A percentile compares a stretch with the other conserved stretches of the same genome.
These are phyloP conservation scores for Helicorthomorpha holstii DNA, from an alignment of 1,140 invertebrate species.

Conservation along the genomic window DNA sequence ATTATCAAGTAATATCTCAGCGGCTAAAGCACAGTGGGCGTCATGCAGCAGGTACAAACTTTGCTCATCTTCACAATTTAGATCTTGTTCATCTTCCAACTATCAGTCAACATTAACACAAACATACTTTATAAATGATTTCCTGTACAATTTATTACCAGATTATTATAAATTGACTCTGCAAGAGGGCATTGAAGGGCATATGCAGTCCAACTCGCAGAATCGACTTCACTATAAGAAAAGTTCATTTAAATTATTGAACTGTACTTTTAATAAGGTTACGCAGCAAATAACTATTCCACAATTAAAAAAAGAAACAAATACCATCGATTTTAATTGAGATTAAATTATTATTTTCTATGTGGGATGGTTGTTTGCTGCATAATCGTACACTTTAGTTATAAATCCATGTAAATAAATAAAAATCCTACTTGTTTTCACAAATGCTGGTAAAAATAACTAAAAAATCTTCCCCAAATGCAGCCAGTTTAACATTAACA, in stretches of 20 bases:
- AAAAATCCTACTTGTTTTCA: no score
- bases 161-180: constrained; percentile 10
- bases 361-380: constrained; percentile 32
- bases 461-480: constrained; percentile 40
- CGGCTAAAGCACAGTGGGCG: constrained; percentile 28
- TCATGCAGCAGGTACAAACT: constrained; percentile 42
- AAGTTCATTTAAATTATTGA: no score
- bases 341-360: constrained; percentile 6
- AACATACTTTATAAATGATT: neutral
- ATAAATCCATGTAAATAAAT: no score
- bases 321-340: neutral
- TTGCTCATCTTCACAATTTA: constrained; percentile 36
- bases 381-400: no score
- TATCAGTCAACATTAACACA: neutral
- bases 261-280: no score
- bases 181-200: constrained; percentile 20
- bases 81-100: neutral
- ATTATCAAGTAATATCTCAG: neutral
- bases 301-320: neutral
- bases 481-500: constrained; percentile 44
- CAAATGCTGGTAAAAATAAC: constrained; percentile 44
- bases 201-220: constrained; percentile 15
- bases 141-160: constrained; percentile 4
- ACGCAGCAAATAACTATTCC: constrained; percentile 3
- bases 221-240: no score